These are phyloP conservation scores for Tinea trinotella DNA, from an alignment of 2,888 invertebrate species.

Conservation along the genomic window DNA sequence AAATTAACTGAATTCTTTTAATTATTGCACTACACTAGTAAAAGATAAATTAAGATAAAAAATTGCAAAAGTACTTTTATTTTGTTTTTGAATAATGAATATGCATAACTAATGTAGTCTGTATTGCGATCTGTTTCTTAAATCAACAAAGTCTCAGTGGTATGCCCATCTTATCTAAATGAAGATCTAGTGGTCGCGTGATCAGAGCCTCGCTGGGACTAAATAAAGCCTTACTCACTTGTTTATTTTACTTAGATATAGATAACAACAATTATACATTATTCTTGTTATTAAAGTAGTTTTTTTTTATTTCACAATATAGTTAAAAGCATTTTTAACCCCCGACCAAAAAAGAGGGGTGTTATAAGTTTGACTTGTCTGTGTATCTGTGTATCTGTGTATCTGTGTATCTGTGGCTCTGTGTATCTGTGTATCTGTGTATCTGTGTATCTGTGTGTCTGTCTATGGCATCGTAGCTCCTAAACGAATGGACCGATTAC, in stretches of 20 bases:
- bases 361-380: too few species aligned
- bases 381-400: too few species aligned
- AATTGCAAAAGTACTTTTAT: background rate
- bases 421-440: too few species aligned
- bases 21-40: too few species aligned
- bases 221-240: background rate
- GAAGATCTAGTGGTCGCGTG: slow-evolving; percentile 16
- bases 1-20: too few species aligned
- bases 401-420: too few species aligned
- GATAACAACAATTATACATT: slow-evolving; percentile 3
- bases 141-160: slow-evolving; percentile 16
- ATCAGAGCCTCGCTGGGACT: background rate
- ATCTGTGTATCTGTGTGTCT: too few species aligned
- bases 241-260: background rate
- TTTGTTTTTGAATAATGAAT: background rate
- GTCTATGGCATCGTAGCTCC: too few species aligned
- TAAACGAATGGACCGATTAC: too few species aligned
- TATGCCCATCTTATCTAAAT: slow-evolving; percentile 18
- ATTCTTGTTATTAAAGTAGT: background rate
- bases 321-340: too few species aligned
- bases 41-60: background rate
- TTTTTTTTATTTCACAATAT: background rate
- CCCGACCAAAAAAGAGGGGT: too few species aligned
- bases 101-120: slow-evolving; percentile 3
- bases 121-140: slow-evolving; percentile 6